A percentile compares a stretch with the other conserved stretches of the same genome.
These are phyloP conservation scores for Caretta caretta DNA, from an alignment of 2,113 vertebrate genomes.

Conservation along the genomic window DNA sequence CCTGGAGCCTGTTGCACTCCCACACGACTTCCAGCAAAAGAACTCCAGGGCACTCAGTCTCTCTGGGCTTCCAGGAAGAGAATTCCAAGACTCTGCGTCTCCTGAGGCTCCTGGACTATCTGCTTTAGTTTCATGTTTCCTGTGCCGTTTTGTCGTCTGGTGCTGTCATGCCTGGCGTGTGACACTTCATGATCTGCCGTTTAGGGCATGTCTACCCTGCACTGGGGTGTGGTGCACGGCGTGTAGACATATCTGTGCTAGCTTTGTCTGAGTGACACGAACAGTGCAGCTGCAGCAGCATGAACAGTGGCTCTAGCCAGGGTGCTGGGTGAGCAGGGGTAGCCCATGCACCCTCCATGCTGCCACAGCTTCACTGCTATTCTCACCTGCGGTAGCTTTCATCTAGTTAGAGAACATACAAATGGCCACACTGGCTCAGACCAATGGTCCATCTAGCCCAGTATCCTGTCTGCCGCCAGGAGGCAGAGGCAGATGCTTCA, in stretches of 20 bases:
- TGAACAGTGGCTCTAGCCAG: neutral
- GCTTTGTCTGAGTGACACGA: no score
- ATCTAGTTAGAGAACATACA: no score
- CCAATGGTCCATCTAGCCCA: no score
- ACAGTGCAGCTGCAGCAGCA: no score
- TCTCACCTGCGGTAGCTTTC: no score
- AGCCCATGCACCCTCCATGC: no score
- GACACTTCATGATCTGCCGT: neutral
- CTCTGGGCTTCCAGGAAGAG: neutral
- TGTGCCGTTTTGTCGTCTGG: no score
- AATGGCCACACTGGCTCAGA: no score
- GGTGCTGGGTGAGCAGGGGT: no score
- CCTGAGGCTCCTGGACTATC: neutral
- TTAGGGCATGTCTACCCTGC: neutral
- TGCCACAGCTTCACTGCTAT: neutral
- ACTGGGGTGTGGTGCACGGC: neutral
- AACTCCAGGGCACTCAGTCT: neutral
- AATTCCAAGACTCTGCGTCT: neutral
- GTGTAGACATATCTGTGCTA: neutral
- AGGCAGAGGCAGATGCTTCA: no score
- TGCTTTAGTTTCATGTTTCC: neutral
- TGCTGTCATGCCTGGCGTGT: neutral
- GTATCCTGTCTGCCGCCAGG: no score
- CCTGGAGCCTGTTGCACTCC: neutral
- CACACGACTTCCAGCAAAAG: neutral